Base-by-base conservation (phyloP, 2,888 invertebrate species). In the Caenorhabditis sp. region DNA sequence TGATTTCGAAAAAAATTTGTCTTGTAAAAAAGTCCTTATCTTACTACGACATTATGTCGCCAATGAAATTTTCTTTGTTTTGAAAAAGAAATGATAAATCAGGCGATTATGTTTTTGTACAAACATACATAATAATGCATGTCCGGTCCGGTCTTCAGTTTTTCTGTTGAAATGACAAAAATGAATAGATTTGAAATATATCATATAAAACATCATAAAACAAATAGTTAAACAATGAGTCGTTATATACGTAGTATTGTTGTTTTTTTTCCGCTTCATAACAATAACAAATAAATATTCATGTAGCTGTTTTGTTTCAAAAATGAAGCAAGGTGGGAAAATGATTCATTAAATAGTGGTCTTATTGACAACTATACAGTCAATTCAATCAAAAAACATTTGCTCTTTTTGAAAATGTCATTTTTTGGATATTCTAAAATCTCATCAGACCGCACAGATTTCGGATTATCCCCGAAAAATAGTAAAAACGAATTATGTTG, bases 31-130 rank as follows among this genome's bases (percentile, higher is more conserved):
- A 4, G 31, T n/a, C n/a, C 63, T 67, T 72, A 72, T 72, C 72
- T 61, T 31, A 26, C 26, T 59, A 63, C 67, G 67, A 67, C 72
- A 72, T n/a, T 58, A 20, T 62, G 72, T 61, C 72, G 72, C 72
- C 72, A 64, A 14, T 43, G 43, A 17, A 17, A 12, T 17, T 43
- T 43, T 43, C 43, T 60, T 25, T 31, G 49, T 14, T 31, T 59
- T 54, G 50, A 61, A 58, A 58, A 26, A 49, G 25, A 21, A 62
- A 54, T 21, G 54, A 20, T n/a, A 31, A 52, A 27, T 62, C 62
- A 53, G 36, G 26, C 25, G 59, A 58, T 23, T 50, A 31, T 43
- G 3, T 17, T 43, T 43, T 43, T 43, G 17, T 43, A 43, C 17
- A 17, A 43, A 43, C 17, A 17, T 43, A 43, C 17, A 17, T 17